Evolutionary conservation across 2,888 invertebrate genomes (phyloP).

Genomic region (Ametastegia equiseti): DNA sequence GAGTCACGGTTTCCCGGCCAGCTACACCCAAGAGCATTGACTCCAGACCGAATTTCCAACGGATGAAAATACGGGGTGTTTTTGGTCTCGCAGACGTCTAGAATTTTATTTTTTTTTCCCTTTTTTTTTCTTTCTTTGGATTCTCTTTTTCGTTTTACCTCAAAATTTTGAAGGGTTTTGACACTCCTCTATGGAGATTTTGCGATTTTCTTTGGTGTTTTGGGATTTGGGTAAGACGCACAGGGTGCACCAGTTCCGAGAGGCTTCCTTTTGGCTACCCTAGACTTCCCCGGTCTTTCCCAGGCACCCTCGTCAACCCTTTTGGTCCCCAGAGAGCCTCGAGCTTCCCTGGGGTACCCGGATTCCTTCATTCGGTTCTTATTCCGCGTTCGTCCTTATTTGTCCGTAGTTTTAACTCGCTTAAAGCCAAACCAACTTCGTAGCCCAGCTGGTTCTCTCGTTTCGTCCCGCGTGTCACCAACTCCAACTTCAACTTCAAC

Average conservation of each 20-base stretch:
- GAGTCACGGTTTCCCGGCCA: conserved; percentile 7
- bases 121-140: too few species aligned
- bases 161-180: too few species aligned
- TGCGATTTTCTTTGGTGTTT: too few species aligned
- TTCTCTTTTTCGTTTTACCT: too few species aligned
- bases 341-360: conserved; percentile 10
- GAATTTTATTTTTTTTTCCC: too few species aligned
- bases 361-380: conserved; percentile 47
- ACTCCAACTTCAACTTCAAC: conserved; percentile 15
- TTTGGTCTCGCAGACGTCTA: too few species aligned
- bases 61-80: not conserved
- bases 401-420: conserved; percentile 49
- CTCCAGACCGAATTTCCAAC: not conserved
- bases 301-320: conserved; percentile 39
- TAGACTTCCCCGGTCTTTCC: not conserved
- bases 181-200: too few species aligned
- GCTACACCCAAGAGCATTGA: conserved; percentile 16
- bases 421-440: conserved; percentile 48
- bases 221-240: not conserved
- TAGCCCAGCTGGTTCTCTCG: conserved; percentile 45
- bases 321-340: conserved; percentile 35
- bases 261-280: not conserved
- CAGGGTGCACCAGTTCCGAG: not conserved
- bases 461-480: conserved; percentile 23
- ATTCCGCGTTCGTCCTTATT: conserved; percentile 49